Percentiles rank a stretch among this genome's conserved stretches.
phyloP scores from a whole-genome alignment of 2,113 vertebrate species.

The Sturnus vulgaris region DNA sequence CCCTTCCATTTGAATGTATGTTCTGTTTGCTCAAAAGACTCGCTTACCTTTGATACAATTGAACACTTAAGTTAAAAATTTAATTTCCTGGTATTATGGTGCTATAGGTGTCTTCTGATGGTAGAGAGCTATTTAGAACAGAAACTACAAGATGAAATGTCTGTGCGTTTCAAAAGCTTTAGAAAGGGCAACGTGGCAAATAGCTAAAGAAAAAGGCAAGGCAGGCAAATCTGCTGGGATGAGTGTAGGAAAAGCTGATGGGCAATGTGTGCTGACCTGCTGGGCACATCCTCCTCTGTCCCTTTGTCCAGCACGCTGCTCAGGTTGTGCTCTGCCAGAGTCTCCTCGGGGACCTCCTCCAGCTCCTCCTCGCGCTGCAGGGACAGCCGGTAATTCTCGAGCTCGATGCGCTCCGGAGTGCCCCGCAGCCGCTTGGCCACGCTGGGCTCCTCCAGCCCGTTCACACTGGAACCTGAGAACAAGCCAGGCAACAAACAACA shows the following conservation, averaged over 20 bases:
- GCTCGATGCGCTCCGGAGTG: slow-evolving; percentile 92
- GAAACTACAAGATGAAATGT: not conserved
- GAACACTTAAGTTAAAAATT: not conserved
- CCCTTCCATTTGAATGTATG: not conserved
- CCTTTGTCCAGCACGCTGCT: slow-evolving; percentile 91
- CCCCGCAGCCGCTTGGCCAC: slow-evolving; percentile 87
- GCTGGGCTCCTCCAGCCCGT: slow-evolving; percentile 88
- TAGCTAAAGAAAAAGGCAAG: not conserved
- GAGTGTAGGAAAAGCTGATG: not conserved
- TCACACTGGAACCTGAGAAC: slow-evolving; percentile 74
- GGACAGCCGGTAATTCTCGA: slow-evolving; percentile 94
- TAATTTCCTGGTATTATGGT: not conserved
- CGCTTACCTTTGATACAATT: not conserved
- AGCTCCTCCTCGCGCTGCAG: slow-evolving; percentile 88
- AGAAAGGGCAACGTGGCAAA: not conserved
- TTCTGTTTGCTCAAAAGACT: not conserved
- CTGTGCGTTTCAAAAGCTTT: not conserved
- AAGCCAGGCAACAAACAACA: not conserved
- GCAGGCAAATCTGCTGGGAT: not conserved
- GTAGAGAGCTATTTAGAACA: not conserved
- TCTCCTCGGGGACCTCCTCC: slow-evolving; percentile 96
- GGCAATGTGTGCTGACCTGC: slow-evolving; percentile 77
- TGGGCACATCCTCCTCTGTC: slow-evolving; percentile 81
- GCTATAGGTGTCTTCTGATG: not conserved
- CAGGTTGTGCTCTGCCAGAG: slow-evolving; percentile 92